A percentile compares a stretch with the other conserved stretches of the same genome.
These are phyloP conservation scores for Phoenoteleia sp. DNA, from an alignment of 2,888 invertebrate genomes.

Conservation along the genomic window DNA sequence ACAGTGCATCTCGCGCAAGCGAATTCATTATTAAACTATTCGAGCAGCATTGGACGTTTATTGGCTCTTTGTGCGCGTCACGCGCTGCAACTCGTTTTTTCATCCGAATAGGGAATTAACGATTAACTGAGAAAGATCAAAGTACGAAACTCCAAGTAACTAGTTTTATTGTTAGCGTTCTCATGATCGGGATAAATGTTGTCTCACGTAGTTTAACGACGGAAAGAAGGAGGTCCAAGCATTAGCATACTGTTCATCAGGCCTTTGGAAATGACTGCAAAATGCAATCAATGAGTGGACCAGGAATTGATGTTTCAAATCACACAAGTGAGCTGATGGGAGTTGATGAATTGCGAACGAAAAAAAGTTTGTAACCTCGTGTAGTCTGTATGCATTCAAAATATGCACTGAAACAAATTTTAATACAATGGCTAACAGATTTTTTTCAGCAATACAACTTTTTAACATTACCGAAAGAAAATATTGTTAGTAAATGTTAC, in stretches of 20 bases:
- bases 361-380: too few species aligned
- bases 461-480: too few species aligned
- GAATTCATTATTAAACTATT: conserved; percentile 50
- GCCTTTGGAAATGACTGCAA: too few species aligned
- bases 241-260: background rate
- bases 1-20: conserved; percentile 34
- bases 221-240: background rate
- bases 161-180: conserved; percentile 34
- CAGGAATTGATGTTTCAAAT: too few species aligned
- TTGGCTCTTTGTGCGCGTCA: conserved; percentile 46
- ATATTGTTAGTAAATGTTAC: too few species aligned
- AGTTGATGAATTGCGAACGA: too few species aligned
- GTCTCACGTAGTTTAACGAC: background rate
- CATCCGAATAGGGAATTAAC: conserved; percentile 50
- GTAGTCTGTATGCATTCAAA: too few species aligned
- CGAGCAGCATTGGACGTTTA: conserved; percentile 45
- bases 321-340: too few species aligned
- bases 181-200: conserved; percentile 42
- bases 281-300: too few species aligned
- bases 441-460: too few species aligned
- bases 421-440: too few species aligned
- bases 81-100: conserved; percentile 39
- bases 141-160: conserved; percentile 39
- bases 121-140: conserved; percentile 51
- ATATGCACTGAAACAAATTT: too few species aligned